Evolutionary conservation across 2,113 vertebrate genomes (phyloP).

Genomic region (Lipotes vexillifer): DNA sequence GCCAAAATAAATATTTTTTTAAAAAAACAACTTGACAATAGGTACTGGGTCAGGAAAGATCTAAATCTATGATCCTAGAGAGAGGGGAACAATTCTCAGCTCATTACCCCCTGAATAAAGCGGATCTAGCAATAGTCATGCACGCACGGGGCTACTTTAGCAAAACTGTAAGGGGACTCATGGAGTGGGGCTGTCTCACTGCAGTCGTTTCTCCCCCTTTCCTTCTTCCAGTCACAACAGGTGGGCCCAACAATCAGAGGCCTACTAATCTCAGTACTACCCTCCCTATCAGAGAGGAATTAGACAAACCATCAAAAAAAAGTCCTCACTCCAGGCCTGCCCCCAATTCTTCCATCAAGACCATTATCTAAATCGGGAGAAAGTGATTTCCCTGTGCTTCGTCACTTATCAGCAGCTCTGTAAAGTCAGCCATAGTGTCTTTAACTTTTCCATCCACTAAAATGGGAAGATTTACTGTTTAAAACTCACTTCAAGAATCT

Average conservation of each 20-base stretch:
- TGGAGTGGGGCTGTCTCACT: not conserved
- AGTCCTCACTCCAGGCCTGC: not conserved
- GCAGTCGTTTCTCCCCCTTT: not conserved
- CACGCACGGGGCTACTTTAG: not conserved
- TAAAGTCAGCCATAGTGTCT: not conserved
- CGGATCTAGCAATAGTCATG: not conserved
- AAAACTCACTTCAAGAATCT: constrained; percentile 12
- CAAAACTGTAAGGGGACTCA: not conserved
- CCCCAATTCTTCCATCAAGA: not conserved
- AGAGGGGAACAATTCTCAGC: not conserved
- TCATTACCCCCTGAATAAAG: not conserved
- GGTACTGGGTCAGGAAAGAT: not conserved
- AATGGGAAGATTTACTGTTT: not conserved
- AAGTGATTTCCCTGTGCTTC: not conserved
- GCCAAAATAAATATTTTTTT: too few relatives aligned
- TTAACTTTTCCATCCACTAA: constrained; percentile 19
- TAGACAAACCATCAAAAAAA: not conserved
- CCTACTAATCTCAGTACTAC: not conserved
- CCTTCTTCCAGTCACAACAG: constrained; percentile 1
- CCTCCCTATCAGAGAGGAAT: not conserved
- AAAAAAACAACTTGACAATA: not conserved
- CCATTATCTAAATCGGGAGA: not conserved
- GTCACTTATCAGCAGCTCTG: not conserved
- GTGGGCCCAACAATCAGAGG: not conserved
- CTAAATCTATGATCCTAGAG: not conserved